Conservation (phyloP, 1,140 invertebrate genomes). For the Eriosoma lanigerum region DNA sequence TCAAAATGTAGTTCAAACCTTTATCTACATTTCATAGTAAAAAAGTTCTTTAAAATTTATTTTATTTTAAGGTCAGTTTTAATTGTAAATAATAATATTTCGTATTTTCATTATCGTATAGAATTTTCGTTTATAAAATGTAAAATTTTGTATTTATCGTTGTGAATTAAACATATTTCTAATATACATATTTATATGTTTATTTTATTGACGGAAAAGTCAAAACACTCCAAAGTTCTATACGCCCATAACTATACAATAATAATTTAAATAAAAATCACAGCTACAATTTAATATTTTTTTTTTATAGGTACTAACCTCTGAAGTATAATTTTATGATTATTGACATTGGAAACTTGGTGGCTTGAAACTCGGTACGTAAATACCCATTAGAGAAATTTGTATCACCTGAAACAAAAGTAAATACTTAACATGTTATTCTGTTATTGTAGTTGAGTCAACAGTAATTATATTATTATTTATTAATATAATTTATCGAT, state of each 20-base stretch:
- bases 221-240: too few relatives aligned
- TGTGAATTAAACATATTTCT: too few relatives aligned
- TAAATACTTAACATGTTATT: background rate
- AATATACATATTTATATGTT: too few relatives aligned
- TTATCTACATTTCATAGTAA: background rate
- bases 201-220: too few relatives aligned
- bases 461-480: background rate
- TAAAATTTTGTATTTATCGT: too few relatives aligned
- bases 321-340: background rate
- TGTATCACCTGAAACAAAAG: constrained; percentile 9
- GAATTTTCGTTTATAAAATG: too few relatives aligned
- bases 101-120: background rate
- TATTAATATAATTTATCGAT: too few relatives aligned
- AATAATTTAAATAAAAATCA: background rate
- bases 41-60: background rate
- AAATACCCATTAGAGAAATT: background rate
- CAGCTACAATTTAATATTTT: background rate
- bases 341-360: background rate
- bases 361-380: background rate
- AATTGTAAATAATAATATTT: background rate
- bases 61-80: background rate
- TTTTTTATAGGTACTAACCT: constrained; percentile 1
- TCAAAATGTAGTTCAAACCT: constrained; percentile 12
- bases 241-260: too few relatives aligned
- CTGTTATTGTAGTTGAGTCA: background rate